Percentiles rank a stretch among this genome's conserved stretches.
These are phyloP conservation scores for Polietes domitor DNA, from an alignment of 2,888 invertebrate genomes.

Conservation along the genomic window DNA sequence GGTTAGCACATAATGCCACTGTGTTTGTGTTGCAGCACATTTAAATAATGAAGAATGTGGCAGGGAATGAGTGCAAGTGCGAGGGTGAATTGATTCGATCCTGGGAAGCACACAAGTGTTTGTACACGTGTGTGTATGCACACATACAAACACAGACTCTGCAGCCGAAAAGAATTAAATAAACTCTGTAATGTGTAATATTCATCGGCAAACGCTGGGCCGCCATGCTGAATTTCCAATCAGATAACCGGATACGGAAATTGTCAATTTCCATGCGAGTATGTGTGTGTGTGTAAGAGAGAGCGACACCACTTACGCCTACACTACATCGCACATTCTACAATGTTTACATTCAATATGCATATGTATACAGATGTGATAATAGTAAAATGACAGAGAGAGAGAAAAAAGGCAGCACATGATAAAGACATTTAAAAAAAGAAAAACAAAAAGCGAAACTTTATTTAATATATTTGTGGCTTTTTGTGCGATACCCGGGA, in stretches of 20 bases:
- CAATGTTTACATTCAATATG: neutral
- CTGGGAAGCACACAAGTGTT: neutral
- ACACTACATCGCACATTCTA: neutral
- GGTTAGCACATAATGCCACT: conserved; percentile 42
- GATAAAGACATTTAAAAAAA: neutral
- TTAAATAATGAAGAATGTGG: conserved; percentile 37
- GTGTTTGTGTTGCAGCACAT: conserved; percentile 25
- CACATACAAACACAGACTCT: neutral
- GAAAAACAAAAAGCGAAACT: neutral
- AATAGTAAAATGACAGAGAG: conserved; percentile 1
- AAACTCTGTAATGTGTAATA: conserved; percentile 32
- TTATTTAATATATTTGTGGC: conserved; percentile 19
- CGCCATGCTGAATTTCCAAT: conserved; percentile 45
- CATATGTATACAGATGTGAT: neutral
- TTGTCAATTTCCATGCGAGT: conserved; percentile 56
- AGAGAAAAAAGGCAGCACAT: neutral
- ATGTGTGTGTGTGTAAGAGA: neutral
- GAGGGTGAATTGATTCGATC: conserved; percentile 8
- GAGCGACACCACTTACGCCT: neutral
- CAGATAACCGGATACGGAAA: conserved; percentile 59
- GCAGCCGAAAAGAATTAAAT: conserved; percentile 30
- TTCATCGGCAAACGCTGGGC: conserved; percentile 12
- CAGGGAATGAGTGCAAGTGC: neutral
- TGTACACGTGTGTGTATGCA: neutral
- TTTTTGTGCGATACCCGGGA: neutral